phyloP scores from a whole-genome alignment of 2,113 vertebrate species.

The Eublepharis macularius region DNA sequence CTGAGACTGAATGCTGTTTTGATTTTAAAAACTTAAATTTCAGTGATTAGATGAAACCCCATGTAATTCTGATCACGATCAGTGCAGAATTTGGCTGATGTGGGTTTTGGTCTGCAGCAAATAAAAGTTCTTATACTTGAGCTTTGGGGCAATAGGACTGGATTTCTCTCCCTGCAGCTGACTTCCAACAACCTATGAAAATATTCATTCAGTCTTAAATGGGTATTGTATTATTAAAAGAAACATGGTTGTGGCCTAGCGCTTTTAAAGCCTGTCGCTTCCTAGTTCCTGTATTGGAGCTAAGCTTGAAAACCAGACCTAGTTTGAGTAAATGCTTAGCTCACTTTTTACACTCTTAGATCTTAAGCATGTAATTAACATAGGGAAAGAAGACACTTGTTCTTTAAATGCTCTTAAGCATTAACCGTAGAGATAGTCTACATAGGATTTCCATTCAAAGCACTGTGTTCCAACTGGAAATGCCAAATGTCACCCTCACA shows the following conservation, averaged over 20 bases:
- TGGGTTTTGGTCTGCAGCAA: not conserved
- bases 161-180: not conserved
- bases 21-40: not conserved
- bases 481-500: not conserved
- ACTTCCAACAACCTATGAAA: not conserved
- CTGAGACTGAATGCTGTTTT: not conserved
- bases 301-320: not conserved
- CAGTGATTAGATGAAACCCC: not conserved
- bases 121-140: not conserved
- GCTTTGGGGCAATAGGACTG: not conserved
- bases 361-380: not conserved
- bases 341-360: not conserved
- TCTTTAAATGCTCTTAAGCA: not conserved
- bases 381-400: not conserved
- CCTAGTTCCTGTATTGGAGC: not conserved
- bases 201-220: not conserved
- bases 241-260: not conserved
- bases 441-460: not conserved
- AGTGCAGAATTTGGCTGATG: not conserved
- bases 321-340: not conserved
- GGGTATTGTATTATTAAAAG: not conserved
- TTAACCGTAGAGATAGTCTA: not conserved
- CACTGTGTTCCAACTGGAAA: not conserved
- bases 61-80: not conserved
- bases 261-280: not conserved